Percentiles rank a stretch among this genome's conserved stretches.
phyloP scores from a whole-genome alignment of 23 tunicate genomes.

The Ascidia mentula region DNA sequence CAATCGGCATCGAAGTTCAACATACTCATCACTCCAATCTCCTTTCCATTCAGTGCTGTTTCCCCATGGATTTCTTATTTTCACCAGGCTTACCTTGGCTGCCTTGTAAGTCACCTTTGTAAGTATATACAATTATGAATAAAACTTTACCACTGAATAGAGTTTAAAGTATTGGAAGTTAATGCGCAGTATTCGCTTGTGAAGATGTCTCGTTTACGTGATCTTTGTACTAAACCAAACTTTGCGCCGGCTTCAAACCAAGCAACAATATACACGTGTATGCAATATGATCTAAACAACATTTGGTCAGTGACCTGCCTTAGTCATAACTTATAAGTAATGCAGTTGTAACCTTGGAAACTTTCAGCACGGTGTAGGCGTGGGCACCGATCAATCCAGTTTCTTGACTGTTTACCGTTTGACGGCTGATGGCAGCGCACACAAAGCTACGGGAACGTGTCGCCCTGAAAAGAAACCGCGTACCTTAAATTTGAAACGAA shows the following conservation, averaged over 20 bases:
- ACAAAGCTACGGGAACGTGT: constrained; percentile 59
- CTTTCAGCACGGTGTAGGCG: constrained; percentile 67
- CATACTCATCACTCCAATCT: constrained; percentile 82
- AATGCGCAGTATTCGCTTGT: not conserved
- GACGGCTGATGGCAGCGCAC: constrained; percentile 36
- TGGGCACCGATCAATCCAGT: constrained; percentile 82
- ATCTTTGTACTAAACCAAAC: too few species aligned
- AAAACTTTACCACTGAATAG: not conserved
- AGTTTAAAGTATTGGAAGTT: not conserved
- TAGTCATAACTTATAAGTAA: too few species aligned
- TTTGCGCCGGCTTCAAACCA: too few species aligned
- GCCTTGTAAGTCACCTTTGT: constrained; percentile 38
- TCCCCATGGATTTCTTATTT: constrained; percentile 86
- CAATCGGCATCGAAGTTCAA: too few species aligned
- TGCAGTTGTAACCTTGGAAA: constrained; percentile 18
- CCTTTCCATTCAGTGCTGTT: constrained; percentile 73
- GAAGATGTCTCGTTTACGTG: too few species aligned
- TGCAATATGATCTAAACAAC: too few species aligned
- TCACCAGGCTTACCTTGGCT: constrained; percentile 47
- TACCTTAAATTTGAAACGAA: too few species aligned
- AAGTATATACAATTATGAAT: not conserved
- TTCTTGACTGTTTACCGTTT: constrained; percentile 14
- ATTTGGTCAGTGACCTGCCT: too few species aligned
- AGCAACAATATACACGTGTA: too few species aligned
- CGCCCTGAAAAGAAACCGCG: constrained; percentile 43